Conservation (phyloP, 2,113 vertebrate species). For the Heliornis fulica region DNA sequence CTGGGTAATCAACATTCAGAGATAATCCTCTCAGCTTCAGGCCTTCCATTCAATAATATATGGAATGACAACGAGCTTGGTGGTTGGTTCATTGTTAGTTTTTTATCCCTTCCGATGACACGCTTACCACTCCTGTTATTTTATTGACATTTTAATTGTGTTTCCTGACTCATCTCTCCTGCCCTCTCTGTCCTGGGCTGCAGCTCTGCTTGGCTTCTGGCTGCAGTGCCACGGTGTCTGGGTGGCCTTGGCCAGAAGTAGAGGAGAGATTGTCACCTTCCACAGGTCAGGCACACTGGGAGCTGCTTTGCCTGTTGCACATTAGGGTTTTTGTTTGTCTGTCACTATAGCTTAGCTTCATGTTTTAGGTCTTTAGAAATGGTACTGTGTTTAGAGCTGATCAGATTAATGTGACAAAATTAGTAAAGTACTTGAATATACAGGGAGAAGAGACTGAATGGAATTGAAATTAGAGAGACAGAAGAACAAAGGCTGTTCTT, state of each 20-base stretch:
- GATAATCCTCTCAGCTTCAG: conserved; percentile 56
- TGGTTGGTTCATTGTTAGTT: background rate
- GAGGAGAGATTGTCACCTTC: background rate
- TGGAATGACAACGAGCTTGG: background rate
- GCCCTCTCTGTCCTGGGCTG: background rate
- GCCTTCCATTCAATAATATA: background rate
- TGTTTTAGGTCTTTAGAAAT: background rate
- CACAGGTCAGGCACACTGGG: background rate
- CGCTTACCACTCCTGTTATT: background rate
- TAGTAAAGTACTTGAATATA: conserved; percentile 62
- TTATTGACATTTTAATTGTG: background rate
- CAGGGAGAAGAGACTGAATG: conserved; percentile 46
- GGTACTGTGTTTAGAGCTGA: conserved; percentile 19
- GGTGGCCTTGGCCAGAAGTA: background rate
- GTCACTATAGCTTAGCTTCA: background rate
- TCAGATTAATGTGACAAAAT: conserved; percentile 69
- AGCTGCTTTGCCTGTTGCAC: conserved; percentile 2
- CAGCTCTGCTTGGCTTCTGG: background rate
- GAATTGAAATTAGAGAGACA: conserved; percentile 65
- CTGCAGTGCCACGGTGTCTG: background rate
- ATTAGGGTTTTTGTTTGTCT: background rate
- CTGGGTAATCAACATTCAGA: conserved; percentile 3
- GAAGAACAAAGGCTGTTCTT: conserved; percentile 58
- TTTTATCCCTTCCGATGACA: background rate
- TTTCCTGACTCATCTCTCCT: background rate